phyloP scores from a whole-genome alignment of 2,888 invertebrate species.

The Hirtodrosophila duncani region DNA sequence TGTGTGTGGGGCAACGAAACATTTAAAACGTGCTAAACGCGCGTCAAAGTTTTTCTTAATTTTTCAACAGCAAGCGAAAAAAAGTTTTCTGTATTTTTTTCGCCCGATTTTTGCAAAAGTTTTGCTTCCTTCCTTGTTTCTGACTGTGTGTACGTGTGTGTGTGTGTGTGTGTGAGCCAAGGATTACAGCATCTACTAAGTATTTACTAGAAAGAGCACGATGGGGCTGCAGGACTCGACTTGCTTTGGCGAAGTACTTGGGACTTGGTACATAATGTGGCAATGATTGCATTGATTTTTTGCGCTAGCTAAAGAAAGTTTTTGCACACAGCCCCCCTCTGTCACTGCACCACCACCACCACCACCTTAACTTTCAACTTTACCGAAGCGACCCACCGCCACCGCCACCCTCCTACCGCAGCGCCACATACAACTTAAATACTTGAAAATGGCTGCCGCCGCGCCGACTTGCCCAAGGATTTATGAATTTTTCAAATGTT shows the following conservation, averaged over 20 bases:
- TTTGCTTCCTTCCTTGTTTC: conserved; percentile 8
- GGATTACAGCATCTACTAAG: conserved; percentile 46
- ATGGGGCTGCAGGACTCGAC: conserved; percentile 13
- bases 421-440: conserved; percentile 49
- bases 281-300: conserved; percentile 73
- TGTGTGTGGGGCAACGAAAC: conserved; percentile 48
- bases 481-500: conserved; percentile 71
- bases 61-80: conserved; percentile 56
- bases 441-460: conserved; percentile 55
- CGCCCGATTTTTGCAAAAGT: conserved; percentile 39
- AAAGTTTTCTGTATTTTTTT: conserved; percentile 31
- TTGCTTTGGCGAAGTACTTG: too few relatives aligned
- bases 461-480: conserved; percentile 48
- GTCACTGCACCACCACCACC: not conserved
- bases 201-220: not conserved
- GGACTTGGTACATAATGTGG: conserved; percentile 69
- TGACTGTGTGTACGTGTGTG: conserved; percentile 9
- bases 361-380: not conserved
- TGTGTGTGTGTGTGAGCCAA: conserved; percentile 21
- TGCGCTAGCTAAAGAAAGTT: conserved; percentile 31
- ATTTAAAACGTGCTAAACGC: conserved; percentile 73
- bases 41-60: conserved; percentile 72
- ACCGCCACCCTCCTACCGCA: conserved; percentile 16
- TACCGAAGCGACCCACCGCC: conserved; percentile 7
- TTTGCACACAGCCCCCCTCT: conserved; percentile 1